Percentiles rank a stretch among this genome's conserved stretches.
Evolutionary conservation across 2,888 invertebrate species (phyloP).

Genomic region (Agrotis clavis): DNA sequence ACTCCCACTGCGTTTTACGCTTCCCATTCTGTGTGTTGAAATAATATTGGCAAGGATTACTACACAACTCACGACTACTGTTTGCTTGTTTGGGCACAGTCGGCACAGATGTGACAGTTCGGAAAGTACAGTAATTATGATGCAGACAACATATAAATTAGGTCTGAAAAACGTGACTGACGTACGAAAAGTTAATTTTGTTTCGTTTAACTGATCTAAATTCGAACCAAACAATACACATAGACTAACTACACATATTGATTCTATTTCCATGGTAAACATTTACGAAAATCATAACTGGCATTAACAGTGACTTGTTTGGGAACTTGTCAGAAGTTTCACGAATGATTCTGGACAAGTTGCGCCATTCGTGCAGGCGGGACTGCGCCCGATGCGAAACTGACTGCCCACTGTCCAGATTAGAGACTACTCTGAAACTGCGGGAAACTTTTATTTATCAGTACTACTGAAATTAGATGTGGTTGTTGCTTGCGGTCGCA

Average conservation of each 20-base stretch:
- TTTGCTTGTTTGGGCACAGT: conserved; percentile 42
- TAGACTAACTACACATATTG: neutral
- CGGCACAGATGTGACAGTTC: conserved; percentile 51
- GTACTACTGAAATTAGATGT: conserved; percentile 19
- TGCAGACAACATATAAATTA: conserved; percentile 25
- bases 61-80: conserved; percentile 62
- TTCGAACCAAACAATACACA: neutral
- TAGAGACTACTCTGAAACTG: conserved; percentile 40
- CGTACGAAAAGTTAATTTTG: conserved; percentile 6
- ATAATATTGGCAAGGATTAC: conserved; percentile 77
- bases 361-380: conserved; percentile 55
- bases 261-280: conserved; percentile 37
- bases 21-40: conserved; percentile 77
- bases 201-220: neutral
- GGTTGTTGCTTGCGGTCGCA: neutral
- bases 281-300: conserved; percentile 73
- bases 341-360: conserved; percentile 73
- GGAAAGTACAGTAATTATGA: conserved; percentile 43
- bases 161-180: conserved; percentile 23
- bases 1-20: conserved; percentile 78
- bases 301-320: conserved; percentile 76
- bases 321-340: conserved; percentile 81
- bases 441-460: conserved; percentile 25
- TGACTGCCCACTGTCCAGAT: conserved; percentile 48
- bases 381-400: conserved; percentile 44